Conservation (phyloP, 2,888 invertebrate genomes). For the Seladonia tumulorum region DNA sequence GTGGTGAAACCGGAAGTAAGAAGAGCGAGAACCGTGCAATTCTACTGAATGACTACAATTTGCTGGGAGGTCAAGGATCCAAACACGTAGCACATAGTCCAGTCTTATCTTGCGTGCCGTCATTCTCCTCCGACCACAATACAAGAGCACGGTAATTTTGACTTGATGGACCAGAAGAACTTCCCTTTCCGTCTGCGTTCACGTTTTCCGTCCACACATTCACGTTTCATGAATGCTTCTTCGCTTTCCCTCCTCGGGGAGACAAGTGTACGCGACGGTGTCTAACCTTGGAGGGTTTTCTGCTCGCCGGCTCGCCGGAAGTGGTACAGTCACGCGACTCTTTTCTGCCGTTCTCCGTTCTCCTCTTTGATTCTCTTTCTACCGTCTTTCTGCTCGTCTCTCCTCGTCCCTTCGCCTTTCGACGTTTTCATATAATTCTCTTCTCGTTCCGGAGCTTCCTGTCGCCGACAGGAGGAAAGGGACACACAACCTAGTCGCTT, state of each 20-base stretch:
- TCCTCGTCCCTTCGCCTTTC: background rate
- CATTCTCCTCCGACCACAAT: background rate
- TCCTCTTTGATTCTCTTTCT: background rate
- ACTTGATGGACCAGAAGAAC: conserved; percentile 40
- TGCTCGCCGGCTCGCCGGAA: conserved; percentile 46
- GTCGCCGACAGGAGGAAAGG: conserved; percentile 63
- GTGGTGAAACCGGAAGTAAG: conserved; percentile 12
- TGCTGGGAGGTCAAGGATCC: conserved; percentile 43
- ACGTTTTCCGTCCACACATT: background rate
- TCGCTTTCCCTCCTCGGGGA: background rate
- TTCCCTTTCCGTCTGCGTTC: conserved; percentile 31
- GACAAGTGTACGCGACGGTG: background rate
- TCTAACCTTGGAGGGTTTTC: conserved; percentile 37
- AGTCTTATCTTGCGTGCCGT: conserved; percentile 28
- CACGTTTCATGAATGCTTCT: background rate
- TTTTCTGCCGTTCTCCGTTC: conserved; percentile 1
- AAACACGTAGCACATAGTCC: conserved; percentile 24
- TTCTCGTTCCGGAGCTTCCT: conserved; percentile 68
- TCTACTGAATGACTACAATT: conserved; percentile 47
- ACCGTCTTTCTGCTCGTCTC: background rate
- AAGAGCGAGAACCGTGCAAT: conserved; percentile 17
- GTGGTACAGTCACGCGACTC: conserved; percentile 60
- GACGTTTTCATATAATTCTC: conserved; percentile 67
- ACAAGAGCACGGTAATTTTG: conserved; percentile 43
- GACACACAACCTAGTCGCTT: conserved; percentile 23